Conservation (phyloP, 2,113 vertebrate species). For the Leptocoma aspasia region DNA sequence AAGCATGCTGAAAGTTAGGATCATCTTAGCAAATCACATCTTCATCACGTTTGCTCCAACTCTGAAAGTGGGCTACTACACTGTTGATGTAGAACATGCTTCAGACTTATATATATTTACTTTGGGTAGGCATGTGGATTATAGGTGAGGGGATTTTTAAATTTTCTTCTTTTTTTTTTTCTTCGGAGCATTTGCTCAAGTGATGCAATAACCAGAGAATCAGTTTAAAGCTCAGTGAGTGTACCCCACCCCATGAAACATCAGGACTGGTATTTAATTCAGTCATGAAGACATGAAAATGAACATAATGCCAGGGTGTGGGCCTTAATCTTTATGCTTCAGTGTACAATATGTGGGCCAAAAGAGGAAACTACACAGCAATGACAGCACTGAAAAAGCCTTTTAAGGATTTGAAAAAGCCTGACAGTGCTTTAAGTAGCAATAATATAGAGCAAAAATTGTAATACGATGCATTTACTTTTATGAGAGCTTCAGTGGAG, state of each 20-base stretch:
- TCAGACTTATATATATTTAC: background rate
- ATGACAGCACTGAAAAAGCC: background rate
- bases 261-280: background rate
- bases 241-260: background rate
- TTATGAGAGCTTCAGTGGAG: background rate
- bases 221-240: slow-evolving; percentile 1
- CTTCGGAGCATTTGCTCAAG: background rate
- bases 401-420: slow-evolving; percentile 28
- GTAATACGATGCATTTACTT: background rate
- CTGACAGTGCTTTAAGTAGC: slow-evolving; percentile 26
- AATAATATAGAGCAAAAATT: background rate
- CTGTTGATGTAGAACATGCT: background rate
- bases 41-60: background rate
- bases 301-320: background rate
- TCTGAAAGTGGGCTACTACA: background rate
- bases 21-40: background rate
- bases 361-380: slow-evolving; percentile 43
- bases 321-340: slow-evolving; percentile 14
- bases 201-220: background rate
- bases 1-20: background rate
- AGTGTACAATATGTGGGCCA: background rate
- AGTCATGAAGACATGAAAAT: background rate
- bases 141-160: background rate
- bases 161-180: background rate
- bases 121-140: background rate